phyloP scores from a whole-genome alignment of 2,888 invertebrate species.

The Acrocyrtus sp. region DNA sequence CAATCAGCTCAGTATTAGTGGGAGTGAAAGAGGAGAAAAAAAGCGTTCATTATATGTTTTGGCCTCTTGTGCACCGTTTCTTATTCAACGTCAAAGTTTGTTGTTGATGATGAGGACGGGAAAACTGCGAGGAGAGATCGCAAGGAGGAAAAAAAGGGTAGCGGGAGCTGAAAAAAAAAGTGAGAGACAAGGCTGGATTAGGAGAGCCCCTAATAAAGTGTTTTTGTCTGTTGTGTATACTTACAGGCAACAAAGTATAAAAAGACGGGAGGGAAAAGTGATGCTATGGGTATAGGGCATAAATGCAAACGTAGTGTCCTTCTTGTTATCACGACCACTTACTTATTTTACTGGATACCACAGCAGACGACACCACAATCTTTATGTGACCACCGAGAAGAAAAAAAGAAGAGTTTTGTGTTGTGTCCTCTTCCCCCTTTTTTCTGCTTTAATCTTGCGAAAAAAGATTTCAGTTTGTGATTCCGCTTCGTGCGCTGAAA shows the following conservation, averaged over 20 bases:
- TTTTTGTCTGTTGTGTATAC: background rate
- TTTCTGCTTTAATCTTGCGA: constrained; percentile 36
- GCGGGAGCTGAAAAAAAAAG: background rate
- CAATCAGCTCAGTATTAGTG: too few species aligned
- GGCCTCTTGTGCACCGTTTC: constrained; percentile 51
- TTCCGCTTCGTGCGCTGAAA: constrained; percentile 30
- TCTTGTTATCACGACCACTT: constrained; percentile 20
- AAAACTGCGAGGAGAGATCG: background rate
- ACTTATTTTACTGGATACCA: constrained; percentile 13
- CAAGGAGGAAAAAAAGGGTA: background rate
- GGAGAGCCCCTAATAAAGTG: constrained; percentile 20
- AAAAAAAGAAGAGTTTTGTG: background rate
- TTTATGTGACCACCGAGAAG: constrained; percentile 12
- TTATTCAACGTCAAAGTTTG: constrained; percentile 44
- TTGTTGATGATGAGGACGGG: background rate
- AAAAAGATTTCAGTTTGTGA: constrained; percentile 30
- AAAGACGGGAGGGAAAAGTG: too few species aligned
- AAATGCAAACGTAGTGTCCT: constrained; percentile 7
- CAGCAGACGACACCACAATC: constrained; percentile 7
- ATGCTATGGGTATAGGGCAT: background rate
- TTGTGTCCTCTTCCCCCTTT: constrained; percentile 2
- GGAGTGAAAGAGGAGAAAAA: constrained; percentile 14
- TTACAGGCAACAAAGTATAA: background rate
- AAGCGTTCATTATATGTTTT: constrained; percentile 44
- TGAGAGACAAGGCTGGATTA: constrained; percentile 14